Evolutionary conservation across 92 coral and sea anemone species (phyloP).

Genomic region (Epizoanthus scotinus): DNA sequence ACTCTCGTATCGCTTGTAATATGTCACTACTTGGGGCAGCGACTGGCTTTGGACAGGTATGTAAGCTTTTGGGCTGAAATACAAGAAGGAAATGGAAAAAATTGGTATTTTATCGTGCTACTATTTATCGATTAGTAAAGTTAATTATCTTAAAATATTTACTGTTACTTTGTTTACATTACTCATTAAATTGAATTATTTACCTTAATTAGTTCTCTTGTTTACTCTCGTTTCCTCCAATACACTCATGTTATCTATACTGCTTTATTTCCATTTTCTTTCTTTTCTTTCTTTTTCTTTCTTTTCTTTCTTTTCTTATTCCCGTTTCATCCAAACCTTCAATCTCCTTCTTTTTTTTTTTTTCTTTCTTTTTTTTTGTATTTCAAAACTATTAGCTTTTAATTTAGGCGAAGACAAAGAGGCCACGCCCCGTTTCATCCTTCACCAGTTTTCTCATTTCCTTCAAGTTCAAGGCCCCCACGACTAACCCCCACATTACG

Average conservation of each 20-base stretch:
- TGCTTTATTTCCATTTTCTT: no score
- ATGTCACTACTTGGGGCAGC: slow-evolving; percentile 75
- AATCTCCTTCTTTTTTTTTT: no score
- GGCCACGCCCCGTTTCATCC: neutral
- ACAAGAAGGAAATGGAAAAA: slow-evolving; percentile 48
- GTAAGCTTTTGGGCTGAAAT: slow-evolving; percentile 82
- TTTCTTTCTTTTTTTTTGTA: no score
- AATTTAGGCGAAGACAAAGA: no score
- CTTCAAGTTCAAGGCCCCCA: neutral
- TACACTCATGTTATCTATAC: no score
- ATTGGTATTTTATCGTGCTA: slow-evolving; percentile 25
- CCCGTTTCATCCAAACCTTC: no score
- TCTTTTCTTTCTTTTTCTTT: no score
- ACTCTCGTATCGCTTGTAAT: slow-evolving; percentile 68
- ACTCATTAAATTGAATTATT: neutral
- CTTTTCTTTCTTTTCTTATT: no score
- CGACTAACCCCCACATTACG: slow-evolving; percentile 1
- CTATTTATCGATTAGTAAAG: slow-evolving; percentile 5
- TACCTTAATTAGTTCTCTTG: neutral
- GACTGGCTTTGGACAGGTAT: slow-evolving; percentile 74
- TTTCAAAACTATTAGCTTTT: no score
- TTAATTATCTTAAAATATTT: slow-evolving; percentile 1
- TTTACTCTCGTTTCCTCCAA: no score
- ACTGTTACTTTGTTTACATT: neutral
- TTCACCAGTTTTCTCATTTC: neutral